Percentiles rank a stretch among this genome's conserved stretches.
These are phyloP conservation scores for Agrilus cyanescens DNA, from an alignment of 2,888 invertebrate species.

Conservation along the genomic window DNA sequence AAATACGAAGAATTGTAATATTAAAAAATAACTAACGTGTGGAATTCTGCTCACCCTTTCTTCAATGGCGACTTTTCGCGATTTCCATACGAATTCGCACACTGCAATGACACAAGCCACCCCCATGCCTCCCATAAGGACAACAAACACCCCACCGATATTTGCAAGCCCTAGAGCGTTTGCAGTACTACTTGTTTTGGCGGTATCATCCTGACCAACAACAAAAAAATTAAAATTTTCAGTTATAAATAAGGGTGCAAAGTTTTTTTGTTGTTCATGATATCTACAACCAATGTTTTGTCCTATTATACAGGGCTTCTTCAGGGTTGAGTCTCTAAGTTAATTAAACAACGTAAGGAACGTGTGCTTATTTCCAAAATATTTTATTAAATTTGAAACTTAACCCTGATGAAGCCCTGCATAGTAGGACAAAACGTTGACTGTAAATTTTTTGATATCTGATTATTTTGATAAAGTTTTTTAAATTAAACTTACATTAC, in stretches of 20 bases:
- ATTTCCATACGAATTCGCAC: slow-evolving; percentile 93
- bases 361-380: background rate
- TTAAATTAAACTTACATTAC: slow-evolving; percentile 48
- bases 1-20: slow-evolving; percentile 13
- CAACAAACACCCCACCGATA: slow-evolving; percentile 94
- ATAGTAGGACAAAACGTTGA: background rate
- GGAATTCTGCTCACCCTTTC: slow-evolving; percentile 65
- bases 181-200: slow-evolving; percentile 74
- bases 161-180: slow-evolving; percentile 88
- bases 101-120: slow-evolving; percentile 88
- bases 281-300: no score
- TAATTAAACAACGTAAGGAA: background rate
- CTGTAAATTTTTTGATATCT: background rate
- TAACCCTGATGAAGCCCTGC: no score
- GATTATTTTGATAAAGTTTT: no score
- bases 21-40: slow-evolving; percentile 39
- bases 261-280: no score
- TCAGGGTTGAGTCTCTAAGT: no score
- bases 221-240: no score
- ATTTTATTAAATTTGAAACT: background rate
- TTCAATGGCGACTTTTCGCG: slow-evolving; percentile 81
- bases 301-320: no score
- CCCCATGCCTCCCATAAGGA: slow-evolving; percentile 84
- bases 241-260: no score
- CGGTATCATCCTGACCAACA: slow-evolving; percentile 57